Evolutionary conservation across 2,888 invertebrate genomes (phyloP).

Genomic region (Neoascia interrupta): DNA sequence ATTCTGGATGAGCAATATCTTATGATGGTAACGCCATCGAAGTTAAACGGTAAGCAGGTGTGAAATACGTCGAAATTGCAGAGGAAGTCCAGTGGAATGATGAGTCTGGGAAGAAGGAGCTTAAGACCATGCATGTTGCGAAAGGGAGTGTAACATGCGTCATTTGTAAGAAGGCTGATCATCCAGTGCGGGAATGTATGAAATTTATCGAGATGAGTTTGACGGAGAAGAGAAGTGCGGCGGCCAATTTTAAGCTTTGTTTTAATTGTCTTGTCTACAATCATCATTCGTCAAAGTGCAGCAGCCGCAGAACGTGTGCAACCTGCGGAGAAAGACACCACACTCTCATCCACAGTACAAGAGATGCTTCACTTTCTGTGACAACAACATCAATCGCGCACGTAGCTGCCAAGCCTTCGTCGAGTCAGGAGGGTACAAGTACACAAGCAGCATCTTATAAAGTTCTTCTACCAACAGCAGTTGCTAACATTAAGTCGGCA

Average conservation of each 20-base stretch:
- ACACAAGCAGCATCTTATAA: background rate
- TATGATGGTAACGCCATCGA: constrained; percentile 4
- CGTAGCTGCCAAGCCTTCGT: background rate
- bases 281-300: constrained; percentile 12
- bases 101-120: background rate
- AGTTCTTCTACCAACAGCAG: background rate
- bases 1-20: constrained; percentile 20
- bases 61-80: too few species aligned
- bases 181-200: constrained; percentile 4
- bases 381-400: background rate
- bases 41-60: too few species aligned
- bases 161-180: background rate
- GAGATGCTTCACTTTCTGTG: background rate
- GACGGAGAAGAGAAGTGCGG: background rate
- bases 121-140: background rate
- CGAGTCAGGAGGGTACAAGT: background rate
- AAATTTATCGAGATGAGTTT: background rate
- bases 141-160: background rate
- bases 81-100: too few species aligned
- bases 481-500: background rate
- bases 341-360: constrained; percentile 10
- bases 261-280: constrained; percentile 34
- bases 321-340: constrained; percentile 25
- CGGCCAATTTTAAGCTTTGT: constrained; percentile 19
- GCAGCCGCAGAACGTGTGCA: constrained; percentile 18